Conservation (phyloP, 2,888 invertebrate species). For the Lithophane leautieri region DNA sequence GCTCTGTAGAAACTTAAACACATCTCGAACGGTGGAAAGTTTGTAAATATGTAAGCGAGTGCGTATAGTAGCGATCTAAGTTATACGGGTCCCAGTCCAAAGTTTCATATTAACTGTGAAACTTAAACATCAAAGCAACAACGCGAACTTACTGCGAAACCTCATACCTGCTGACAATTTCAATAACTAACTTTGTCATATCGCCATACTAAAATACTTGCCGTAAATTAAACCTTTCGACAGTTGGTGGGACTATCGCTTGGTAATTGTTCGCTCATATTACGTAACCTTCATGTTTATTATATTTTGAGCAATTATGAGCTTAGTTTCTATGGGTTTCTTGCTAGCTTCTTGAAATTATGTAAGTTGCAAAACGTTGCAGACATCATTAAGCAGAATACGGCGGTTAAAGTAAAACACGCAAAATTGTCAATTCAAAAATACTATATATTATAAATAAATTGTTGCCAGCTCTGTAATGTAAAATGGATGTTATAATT, state of each 20-base stretch:
- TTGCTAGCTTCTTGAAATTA: too few species aligned
- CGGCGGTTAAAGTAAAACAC: background rate
- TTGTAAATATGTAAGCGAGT: conserved; percentile 68
- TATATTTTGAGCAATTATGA: conserved; percentile 21
- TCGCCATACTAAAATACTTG: conserved; percentile 67
- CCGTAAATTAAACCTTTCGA: conserved; percentile 51
- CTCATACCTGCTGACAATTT: conserved; percentile 76
- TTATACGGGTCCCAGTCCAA: conserved; percentile 68
- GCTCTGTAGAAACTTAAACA: conserved; percentile 59
- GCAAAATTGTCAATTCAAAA: background rate
- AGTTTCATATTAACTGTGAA: conserved; percentile 75
- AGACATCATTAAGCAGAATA: background rate
- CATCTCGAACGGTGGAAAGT: conserved; percentile 60
- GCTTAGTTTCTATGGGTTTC: background rate
- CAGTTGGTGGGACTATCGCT: conserved; percentile 39
- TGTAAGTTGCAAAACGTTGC: background rate
- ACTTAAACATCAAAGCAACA: conserved; percentile 77
- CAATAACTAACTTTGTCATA: conserved; percentile 77
- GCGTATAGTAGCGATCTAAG: conserved; percentile 71
- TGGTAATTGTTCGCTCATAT: conserved; percentile 31
- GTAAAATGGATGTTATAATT: background rate
- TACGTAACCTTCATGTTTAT: conserved; percentile 11
- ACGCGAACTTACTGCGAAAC: conserved; percentile 65
- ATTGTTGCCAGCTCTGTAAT: background rate
- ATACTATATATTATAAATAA: background rate